These are phyloP conservation scores for Hylomyscus alleni DNA, from an alignment of 2,797 vertebrate genomes.

Conservation along the genomic window DNA sequence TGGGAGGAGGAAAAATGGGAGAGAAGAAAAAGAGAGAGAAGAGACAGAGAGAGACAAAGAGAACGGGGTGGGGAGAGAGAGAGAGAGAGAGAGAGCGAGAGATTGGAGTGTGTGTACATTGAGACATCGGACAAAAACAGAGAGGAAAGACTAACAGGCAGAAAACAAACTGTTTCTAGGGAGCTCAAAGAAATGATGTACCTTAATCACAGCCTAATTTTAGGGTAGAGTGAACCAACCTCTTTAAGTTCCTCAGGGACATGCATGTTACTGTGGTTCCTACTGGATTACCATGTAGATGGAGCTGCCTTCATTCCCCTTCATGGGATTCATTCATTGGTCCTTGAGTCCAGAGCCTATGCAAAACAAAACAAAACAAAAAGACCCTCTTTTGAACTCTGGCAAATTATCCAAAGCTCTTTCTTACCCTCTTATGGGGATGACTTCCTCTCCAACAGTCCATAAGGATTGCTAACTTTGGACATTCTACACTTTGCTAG, in stretches of 20 bases:
- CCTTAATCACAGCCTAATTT: constrained; percentile 80
- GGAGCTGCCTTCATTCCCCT: constrained; percentile 73
- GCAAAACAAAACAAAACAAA: constrained; percentile 75
- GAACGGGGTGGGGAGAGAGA: too few relatives aligned
- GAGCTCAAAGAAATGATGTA: constrained; percentile 75
- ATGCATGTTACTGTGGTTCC: constrained; percentile 24
- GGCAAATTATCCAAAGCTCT: constrained; percentile 53
- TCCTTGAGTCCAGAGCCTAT: constrained; percentile 73
- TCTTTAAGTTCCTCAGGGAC: constrained; percentile 78
- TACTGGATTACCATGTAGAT: constrained; percentile 56
- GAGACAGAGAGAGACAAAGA: too few relatives aligned
- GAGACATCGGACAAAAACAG: fast-evolving
- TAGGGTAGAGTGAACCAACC: constrained; percentile 52
- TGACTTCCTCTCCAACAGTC: not conserved
- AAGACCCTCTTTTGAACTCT: constrained; percentile 42
- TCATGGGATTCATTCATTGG: constrained; percentile 74
- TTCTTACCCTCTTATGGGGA: not conserved
- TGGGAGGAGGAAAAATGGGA: not conserved
- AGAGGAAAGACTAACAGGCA: not conserved
- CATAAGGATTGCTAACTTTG: not conserved
- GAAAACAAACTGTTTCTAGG: constrained; percentile 70
- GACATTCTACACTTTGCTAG: not conserved
- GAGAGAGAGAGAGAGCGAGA: not conserved
- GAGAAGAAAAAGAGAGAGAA: not conserved
- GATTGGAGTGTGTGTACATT: not conserved